Evolutionary conservation across 2,113 vertebrate genomes (phyloP), one percentile per base, ranked within the genome.

Genomic region (Agapornis roseicollis): DNA sequence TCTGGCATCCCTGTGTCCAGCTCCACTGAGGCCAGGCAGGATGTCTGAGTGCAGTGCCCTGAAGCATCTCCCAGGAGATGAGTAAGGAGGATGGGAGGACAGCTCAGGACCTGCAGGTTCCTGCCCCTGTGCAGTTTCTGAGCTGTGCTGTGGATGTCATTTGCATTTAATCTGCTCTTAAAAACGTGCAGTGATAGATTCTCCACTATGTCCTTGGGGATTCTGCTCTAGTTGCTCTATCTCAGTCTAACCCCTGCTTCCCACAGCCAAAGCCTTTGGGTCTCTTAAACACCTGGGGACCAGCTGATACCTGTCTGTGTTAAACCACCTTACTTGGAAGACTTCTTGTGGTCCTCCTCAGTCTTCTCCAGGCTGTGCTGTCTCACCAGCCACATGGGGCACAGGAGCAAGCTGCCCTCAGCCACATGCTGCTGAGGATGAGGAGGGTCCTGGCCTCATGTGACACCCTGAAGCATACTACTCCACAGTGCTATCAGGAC

Each of bases 331-430:
- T 61, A 17, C 66, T 39, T 69, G 58, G 56, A 72, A 91, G 35
- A 52, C 2, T 7, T 41, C 17, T 64, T 29, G 17, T 58, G 33
- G 24, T 88, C 7, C 13, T 25, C 41, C 68, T 42, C 25, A 14
- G 20, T 14, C 28, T 44, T 19, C 46, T 41, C 53, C 11, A n/a
- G 52, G 49, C 58, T 35, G 53, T 0, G 6, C 53, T 9, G 2
- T n/a, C 22, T 2, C 7, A 17, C 63, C 0, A 0, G 29, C 49
- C 19, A 0, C 1, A 0, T 5, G 18, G 20, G 13, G 17, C 18
- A 2, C 3, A 58, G 66, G 74, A 37, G 27, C 0, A 0, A 63
- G 44, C 68, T 60, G 77, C 58, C 14, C 33, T 64, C 33, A 55
- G 66, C 46, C 2, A 0, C 0, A 0, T 52, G n/a, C 70, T 81